Evolutionary conservation across 2,797 vertebrate genomes (phyloP).

Genomic region (Loris lydekkerianus): DNA sequence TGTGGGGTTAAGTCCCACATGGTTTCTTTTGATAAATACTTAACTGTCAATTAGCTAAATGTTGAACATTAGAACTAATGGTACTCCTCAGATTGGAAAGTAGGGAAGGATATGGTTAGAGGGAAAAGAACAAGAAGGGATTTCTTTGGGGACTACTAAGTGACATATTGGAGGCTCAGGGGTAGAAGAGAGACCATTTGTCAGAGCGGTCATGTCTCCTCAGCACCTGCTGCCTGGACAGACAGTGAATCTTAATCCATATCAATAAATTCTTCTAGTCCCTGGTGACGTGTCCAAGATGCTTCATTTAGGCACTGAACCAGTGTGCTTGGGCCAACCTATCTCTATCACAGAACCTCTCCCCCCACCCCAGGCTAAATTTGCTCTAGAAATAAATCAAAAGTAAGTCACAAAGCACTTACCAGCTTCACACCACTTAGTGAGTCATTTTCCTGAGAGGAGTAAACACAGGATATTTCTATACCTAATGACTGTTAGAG

Average conservation of each 20-base stretch:
- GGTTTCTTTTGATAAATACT: neutral
- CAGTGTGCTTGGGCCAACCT: slow-evolving; percentile 51
- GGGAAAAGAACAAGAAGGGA: neutral
- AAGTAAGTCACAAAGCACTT: slow-evolving; percentile 72
- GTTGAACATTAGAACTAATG: neutral
- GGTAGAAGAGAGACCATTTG: slow-evolving; percentile 52
- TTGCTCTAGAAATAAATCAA: slow-evolving; percentile 78
- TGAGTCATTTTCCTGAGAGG: neutral
- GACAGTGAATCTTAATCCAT: slow-evolving; percentile 63
- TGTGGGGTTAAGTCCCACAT: neutral
- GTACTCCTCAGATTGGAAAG: slow-evolving; percentile 16
- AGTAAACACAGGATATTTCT: slow-evolving; percentile 20
- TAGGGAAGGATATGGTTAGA: neutral
- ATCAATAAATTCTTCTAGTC: slow-evolving; percentile 73
- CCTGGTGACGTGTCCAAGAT: slow-evolving; percentile 50
- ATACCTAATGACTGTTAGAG: neutral
- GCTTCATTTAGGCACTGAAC: slow-evolving; percentile 63
- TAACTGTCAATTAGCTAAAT: slow-evolving; percentile 15
- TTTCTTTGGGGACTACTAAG: slow-evolving; percentile 55
- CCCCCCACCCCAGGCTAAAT: neutral
- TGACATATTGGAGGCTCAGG: neutral
- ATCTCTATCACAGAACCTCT: neutral
- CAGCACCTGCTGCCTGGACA: slow-evolving; percentile 68
- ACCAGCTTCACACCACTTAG: slow-evolving; percentile 43
- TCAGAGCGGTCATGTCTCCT: slow-evolving; percentile 49